Percentiles rank a stretch among this genome's conserved stretches.
phyloP scores from a whole-genome alignment of 2,797 vertebrate species.

The Neosalanx taihuensis region DNA sequence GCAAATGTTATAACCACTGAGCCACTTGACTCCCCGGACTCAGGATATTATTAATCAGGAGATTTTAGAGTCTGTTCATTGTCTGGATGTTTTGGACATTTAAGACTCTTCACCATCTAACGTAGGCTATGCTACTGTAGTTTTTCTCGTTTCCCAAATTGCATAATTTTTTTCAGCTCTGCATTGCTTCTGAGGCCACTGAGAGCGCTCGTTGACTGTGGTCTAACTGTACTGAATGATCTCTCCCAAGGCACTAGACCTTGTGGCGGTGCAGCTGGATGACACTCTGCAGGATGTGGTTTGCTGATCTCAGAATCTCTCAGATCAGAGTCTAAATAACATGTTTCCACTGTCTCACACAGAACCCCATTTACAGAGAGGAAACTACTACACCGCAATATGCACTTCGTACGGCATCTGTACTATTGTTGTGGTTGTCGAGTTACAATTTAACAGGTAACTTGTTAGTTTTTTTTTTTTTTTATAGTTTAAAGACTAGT shows the following conservation, averaged over 20 bases:
- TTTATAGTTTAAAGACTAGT: background rate
- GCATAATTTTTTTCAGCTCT: slow-evolving; percentile 5
- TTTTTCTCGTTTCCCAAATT: background rate
- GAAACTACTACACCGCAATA: slow-evolving; percentile 10
- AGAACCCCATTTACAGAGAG: slow-evolving; percentile 5
- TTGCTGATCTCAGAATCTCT: slow-evolving; percentile 34
- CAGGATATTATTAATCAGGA: no score
- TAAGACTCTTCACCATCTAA: slow-evolving; percentile 10
- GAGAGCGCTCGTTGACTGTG: slow-evolving; percentile 42
- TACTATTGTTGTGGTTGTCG: slow-evolving; percentile 40
- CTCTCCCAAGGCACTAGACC: slow-evolving; percentile 3
- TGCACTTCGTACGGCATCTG: background rate
- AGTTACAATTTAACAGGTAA: background rate
- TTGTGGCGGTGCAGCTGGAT: slow-evolving; percentile 49
- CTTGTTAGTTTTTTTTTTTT: background rate
- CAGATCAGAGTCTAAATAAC: slow-evolving; percentile 26
- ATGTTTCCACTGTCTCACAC: background rate
- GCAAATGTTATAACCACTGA: no score
- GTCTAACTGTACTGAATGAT: slow-evolving; percentile 8
- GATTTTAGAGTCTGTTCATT: no score
- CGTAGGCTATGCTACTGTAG: background rate
- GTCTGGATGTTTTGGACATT: no score
- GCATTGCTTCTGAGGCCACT: slow-evolving; percentile 36
- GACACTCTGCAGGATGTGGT: slow-evolving; percentile 66
- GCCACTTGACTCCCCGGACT: no score